Percentiles rank a stretch among this genome's conserved stretches.
Conservation (phyloP, 53 echinoderm and acorn worm genomes). For the Zoroaster sp. region DNA sequence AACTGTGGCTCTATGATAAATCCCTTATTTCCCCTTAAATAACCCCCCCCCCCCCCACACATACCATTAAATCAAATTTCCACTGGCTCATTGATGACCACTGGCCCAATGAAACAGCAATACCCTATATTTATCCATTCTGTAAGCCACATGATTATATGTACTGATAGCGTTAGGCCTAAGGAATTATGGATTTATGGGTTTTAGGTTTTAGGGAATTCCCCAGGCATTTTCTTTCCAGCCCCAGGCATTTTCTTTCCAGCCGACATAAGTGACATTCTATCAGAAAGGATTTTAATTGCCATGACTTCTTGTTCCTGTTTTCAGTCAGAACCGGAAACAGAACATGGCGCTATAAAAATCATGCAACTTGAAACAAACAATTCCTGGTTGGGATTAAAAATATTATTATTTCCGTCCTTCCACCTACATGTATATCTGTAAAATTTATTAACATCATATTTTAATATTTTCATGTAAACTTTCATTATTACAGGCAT, state of each 20-base stretch:
- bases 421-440: background rate
- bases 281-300: background rate
- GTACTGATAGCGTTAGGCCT: background rate
- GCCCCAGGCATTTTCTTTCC: background rate
- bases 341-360: background rate
- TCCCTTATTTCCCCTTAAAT: too few relatives aligned
- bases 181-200: background rate
- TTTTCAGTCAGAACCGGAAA: background rate
- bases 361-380: background rate
- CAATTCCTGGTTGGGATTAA: background rate
- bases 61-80: too few relatives aligned
- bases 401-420: background rate
- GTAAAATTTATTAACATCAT: background rate
- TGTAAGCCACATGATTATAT: background rate
- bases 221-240: background rate
- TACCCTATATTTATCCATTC: background rate
- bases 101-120: background rate
- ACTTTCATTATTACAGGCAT: background rate
- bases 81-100: too few relatives aligned
- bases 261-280: background rate
- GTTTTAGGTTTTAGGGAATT: background rate
- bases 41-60: too few relatives aligned
- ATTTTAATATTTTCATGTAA: background rate
- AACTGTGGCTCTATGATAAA: too few relatives aligned
- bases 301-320: background rate